Conservation (phyloP, 92 coral and sea anemone genomes). For the Zoanthus gigantus region DNA sequence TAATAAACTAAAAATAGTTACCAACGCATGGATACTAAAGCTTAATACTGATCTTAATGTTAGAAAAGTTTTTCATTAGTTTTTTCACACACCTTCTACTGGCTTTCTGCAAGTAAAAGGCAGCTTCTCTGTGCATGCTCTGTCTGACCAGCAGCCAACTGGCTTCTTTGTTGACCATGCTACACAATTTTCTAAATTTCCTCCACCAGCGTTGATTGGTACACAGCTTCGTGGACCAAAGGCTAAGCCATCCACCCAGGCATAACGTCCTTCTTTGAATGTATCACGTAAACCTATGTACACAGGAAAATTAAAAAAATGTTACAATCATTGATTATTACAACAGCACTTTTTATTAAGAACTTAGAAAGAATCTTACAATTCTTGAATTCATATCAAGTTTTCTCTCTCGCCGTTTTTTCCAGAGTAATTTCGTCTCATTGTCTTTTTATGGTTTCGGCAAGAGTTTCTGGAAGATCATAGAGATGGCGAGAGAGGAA, state of each 20-base stretch:
- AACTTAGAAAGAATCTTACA: too few relatives aligned
- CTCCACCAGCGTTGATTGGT: conserved; percentile 81
- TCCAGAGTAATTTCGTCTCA: too few relatives aligned
- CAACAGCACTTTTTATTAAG: too few relatives aligned
- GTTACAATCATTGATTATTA: too few relatives aligned
- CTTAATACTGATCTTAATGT: neutral
- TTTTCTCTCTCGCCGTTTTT: too few relatives aligned
- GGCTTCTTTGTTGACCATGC: conserved; percentile 87
- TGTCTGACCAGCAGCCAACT: conserved; percentile 90
- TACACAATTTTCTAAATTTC: conserved; percentile 76
- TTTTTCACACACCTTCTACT: conserved; percentile 72
- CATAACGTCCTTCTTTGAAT: conserved; percentile 73
- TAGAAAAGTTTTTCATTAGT: neutral
- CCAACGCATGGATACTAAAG: too few relatives aligned
- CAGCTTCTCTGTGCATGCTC: conserved; percentile 67
- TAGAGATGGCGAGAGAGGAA: too few relatives aligned
- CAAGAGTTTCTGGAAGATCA: too few relatives aligned
- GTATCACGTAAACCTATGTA: conserved; percentile 83
- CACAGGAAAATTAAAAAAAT: neutral
- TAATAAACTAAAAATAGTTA: too few relatives aligned
- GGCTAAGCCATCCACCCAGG: conserved; percentile 83
- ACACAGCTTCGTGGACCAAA: conserved; percentile 73
- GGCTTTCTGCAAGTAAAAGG: conserved; percentile 89
- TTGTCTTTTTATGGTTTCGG: too few relatives aligned
- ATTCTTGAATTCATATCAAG: too few relatives aligned